phyloP scores from a whole-genome alignment of 2,888 invertebrate species.

The Leucophenga montana region DNA sequence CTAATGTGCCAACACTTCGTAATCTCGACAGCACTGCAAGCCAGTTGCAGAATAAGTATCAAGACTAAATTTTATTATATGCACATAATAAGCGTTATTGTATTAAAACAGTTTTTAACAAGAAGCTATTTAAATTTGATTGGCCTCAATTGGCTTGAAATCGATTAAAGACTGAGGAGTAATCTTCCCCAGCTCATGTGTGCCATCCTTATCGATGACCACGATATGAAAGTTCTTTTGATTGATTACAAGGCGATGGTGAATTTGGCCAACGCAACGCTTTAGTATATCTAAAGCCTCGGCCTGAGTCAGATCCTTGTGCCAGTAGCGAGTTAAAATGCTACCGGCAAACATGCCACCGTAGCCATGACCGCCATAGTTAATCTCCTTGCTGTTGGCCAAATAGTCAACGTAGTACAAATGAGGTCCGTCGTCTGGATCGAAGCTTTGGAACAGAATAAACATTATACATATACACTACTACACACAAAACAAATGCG shows the following conservation, averaged over 20 bases:
- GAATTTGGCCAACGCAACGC: constrained; percentile 91
- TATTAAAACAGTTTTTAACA: too few species aligned
- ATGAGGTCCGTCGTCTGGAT: constrained; percentile 87
- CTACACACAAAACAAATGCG: not conserved
- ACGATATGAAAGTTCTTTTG: constrained; percentile 92
- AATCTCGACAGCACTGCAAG: too few species aligned
- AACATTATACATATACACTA: not conserved
- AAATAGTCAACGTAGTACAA: constrained; percentile 95
- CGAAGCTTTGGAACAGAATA: constrained; percentile 76
- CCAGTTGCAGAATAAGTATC: too few species aligned
- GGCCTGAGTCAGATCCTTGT: constrained; percentile 82
- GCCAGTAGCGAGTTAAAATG: constrained; percentile 93
- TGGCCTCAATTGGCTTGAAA: not conserved
- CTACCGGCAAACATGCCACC: constrained; percentile 92
- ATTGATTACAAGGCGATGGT: constrained; percentile 90
- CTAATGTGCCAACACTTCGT: too few species aligned
- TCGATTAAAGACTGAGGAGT: constrained; percentile 71
- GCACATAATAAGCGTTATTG: too few species aligned
- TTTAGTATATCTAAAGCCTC: constrained; percentile 89
- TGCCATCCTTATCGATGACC: constrained; percentile 88
- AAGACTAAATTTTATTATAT: too few species aligned
- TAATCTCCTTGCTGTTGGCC: constrained; percentile 88
- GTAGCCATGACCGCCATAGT: constrained; percentile 95
- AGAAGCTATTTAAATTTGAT: not conserved
- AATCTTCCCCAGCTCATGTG: constrained; percentile 82